phyloP scores from a whole-genome alignment of 2,797 vertebrate genomes.

The Rhinatrema bivittatum region DNA sequence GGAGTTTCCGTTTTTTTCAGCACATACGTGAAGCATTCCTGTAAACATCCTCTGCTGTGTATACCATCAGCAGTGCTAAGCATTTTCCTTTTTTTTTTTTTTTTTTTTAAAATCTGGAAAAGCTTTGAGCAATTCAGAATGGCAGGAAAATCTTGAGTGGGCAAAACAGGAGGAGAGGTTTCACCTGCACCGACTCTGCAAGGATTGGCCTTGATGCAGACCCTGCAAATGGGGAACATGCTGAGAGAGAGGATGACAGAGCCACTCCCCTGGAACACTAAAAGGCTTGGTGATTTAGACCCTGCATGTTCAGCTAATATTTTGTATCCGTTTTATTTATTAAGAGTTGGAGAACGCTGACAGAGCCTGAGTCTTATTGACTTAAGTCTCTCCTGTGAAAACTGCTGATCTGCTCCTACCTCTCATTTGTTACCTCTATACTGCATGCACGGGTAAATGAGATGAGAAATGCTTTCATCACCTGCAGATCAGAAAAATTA shows the following conservation, averaged over 20 bases:
- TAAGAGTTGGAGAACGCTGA: neutral
- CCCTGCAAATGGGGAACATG: too few relatives aligned
- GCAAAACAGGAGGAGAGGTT: conserved; percentile 17
- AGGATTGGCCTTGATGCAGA: too few relatives aligned
- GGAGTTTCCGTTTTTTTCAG: conserved; percentile 5
- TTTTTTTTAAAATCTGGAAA: too few relatives aligned
- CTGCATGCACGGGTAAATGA: neutral
- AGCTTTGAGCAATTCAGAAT: conserved; percentile 30
- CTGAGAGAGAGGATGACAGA: conserved; percentile 2
- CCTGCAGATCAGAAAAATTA: too few relatives aligned
- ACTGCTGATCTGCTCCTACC: too few relatives aligned
- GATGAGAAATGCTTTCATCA: neutral
- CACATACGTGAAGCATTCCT: conserved; percentile 25
- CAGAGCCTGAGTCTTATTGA: neutral
- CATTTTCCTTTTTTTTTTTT: too few relatives aligned
- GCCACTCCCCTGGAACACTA: neutral
- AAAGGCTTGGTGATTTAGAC: neutral
- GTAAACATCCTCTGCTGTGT: conserved; percentile 19
- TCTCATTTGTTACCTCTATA: too few relatives aligned
- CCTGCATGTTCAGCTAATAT: neutral
- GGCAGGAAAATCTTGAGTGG: conserved; percentile 26
- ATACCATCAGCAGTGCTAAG: conserved; percentile 25
- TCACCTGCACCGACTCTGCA: too few relatives aligned
- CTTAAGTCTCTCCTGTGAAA: neutral
- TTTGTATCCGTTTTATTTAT: neutral